Conservation (phyloP, 2,888 invertebrate species). For the Trachelus troglodyta region DNA sequence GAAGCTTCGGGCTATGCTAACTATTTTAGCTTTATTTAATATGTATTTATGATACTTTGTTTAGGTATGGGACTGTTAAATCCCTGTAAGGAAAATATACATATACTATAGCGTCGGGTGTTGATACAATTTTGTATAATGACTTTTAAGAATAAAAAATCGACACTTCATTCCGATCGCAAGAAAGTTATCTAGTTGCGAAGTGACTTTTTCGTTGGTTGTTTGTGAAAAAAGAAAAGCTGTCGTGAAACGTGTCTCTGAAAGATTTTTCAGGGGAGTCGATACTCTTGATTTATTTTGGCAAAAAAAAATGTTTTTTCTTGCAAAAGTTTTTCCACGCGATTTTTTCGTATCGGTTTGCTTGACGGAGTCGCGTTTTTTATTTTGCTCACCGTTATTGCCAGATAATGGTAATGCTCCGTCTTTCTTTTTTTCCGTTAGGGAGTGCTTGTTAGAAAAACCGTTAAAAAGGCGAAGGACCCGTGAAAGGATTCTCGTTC, state of each 20-base stretch:
- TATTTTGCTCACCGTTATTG: background rate
- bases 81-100: background rate
- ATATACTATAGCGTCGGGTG: background rate
- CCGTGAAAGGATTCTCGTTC: background rate
- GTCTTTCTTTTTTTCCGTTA: background rate
- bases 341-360: background rate
- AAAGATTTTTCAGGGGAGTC: background rate
- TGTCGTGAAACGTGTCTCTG: background rate
- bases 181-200: background rate
- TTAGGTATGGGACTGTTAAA: background rate
- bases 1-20: conserved; percentile 49
- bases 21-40: background rate
- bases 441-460: background rate
- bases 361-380: background rate
- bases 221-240: background rate
- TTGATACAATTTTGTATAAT: background rate
- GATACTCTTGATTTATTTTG: background rate
- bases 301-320: background rate
- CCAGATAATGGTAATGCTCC: background rate
- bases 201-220: background rate
- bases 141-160: background rate
- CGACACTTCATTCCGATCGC: background rate
- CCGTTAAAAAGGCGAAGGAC: background rate
- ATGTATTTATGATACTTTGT: background rate
- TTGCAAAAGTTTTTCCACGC: background rate